phyloP scores from a whole-genome alignment of 1,140 invertebrate genomes.

The Copidosoma floridanum region DNA sequence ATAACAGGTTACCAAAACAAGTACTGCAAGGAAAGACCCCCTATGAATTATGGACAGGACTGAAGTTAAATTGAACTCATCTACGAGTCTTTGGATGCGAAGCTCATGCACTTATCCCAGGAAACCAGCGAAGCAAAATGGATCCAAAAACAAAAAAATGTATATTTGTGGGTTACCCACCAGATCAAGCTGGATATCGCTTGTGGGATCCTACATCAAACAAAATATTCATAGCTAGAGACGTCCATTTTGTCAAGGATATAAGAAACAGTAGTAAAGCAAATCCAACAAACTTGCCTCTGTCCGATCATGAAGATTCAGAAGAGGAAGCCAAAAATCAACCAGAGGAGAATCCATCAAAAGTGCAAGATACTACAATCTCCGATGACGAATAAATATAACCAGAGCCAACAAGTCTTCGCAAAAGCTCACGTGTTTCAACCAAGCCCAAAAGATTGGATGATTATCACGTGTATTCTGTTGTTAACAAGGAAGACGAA shows the following conservation, averaged over 20 bases:
- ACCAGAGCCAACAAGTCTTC: not conserved
- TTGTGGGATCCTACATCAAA: conserved; percentile 11
- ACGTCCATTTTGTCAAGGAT: not conserved
- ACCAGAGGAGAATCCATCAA: not conserved
- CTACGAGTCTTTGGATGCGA: conserved; percentile 48
- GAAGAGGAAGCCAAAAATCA: not conserved
- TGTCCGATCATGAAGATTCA: not conserved
- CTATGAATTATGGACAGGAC: conserved; percentile 37
- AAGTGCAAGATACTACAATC: not conserved
- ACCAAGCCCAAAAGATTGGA: no score
- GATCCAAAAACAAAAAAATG: conserved; percentile 38
- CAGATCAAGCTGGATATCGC: conserved; percentile 42
- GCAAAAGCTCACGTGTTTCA: not conserved
- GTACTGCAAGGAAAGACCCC: conserved; percentile 31
- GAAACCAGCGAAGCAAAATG: conserved; percentile 38
- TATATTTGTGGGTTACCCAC: conserved; percentile 47
- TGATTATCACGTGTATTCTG: not conserved
- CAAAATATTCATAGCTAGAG: not conserved
- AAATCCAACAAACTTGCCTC: no score
- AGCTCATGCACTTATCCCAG: conserved; percentile 45
- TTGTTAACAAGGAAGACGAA: not conserved
- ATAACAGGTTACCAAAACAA: conserved; percentile 15
- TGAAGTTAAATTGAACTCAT: conserved; percentile 38
- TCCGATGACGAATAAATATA: not conserved
- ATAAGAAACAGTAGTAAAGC: not conserved